Evolutionary conservation across 2,888 invertebrate species (phyloP).

Genomic region (Monopis laevigella): DNA sequence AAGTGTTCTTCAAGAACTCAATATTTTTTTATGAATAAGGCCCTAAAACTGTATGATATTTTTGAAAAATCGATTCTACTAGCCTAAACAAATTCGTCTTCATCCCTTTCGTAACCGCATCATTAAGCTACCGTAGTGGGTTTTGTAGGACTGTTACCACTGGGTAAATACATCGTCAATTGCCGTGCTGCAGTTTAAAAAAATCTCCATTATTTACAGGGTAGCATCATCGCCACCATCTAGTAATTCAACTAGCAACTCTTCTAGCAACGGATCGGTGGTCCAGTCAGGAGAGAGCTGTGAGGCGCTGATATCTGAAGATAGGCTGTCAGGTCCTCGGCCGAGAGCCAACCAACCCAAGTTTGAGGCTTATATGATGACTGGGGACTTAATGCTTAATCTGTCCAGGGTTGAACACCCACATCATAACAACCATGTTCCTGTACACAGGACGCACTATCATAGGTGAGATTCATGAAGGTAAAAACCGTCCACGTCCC

Average conservation of each 20-base stretch:
- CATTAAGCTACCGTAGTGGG: no score
- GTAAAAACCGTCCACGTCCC: no score
- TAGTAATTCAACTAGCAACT: conserved; percentile 53
- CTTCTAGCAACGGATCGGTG: conserved; percentile 58
- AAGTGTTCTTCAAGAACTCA: no score
- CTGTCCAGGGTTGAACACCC: conserved; percentile 83
- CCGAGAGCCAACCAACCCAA: conserved; percentile 60
- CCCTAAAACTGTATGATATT: no score
- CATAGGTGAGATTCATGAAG: conserved; percentile 54
- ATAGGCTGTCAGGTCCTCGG: conserved; percentile 29
- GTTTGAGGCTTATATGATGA: conserved; percentile 97
- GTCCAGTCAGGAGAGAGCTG: conserved; percentile 64
- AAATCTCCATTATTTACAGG: conserved; percentile 31
- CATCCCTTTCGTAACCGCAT: no score
- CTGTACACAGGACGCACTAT: conserved; percentile 55
- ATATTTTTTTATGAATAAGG: no score
- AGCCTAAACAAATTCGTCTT: no score
- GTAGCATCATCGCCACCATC: conserved; percentile 44
- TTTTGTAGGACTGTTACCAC: no score
- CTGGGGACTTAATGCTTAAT: conserved; percentile 94
- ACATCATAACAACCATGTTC: conserved; percentile 61
- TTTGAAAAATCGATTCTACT: no score
- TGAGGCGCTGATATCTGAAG: conserved; percentile 46
- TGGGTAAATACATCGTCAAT: no score
- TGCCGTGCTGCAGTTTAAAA: no score